Base-by-base conservation (phyloP, 2,113 vertebrate species). In the Anser cygnoides region DNA sequence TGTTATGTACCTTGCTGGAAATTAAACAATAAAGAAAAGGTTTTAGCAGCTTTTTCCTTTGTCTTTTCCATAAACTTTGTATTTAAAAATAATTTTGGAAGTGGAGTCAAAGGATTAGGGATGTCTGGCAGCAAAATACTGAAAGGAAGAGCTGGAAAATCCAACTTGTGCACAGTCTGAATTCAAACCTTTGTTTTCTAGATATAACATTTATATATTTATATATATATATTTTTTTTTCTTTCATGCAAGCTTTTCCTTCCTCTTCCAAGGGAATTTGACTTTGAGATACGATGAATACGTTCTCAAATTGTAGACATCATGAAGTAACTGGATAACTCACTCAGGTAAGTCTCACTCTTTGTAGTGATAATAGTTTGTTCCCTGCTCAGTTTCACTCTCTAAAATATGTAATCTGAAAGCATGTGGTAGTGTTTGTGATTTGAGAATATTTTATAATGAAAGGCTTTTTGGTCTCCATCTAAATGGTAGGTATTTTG, bases 1-100 rank as follows among this genome's bases (percentile, higher is more conserved):
- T 93, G 57, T 93, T 86, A 77, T 86, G 82, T 93, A 89, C 92
- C 77, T 95, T 96, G n/a, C 37, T 78, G 89, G 87, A 94, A 93
- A 94, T 86, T 77, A 90, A 92, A 35, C 59, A 65, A 29, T 63
- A 84, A 93, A 94, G 71, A 61, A 87, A 91, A 89, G 71, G 29
- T 66, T 95, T 92, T 77, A 93, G 52, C 61, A 88, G 72, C 43
- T 78, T 59, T 88, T 95, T 86, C 33, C 39, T 94, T 96, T 90
- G 70, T 94, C 68, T 91, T 93, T 92, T 90, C 31, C 25, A 57
- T 89, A 57, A 89, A 77, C 6, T 61, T 44, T 59, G 0, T 58
- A 67, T 85, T 85, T 73, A 71, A 91, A 89, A 41, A 25, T 33
- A 15, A 74, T 89, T 89, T 83, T 43, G 41, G 59, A 85, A 90